Percentiles rank a stretch among this genome's conserved stretches.
Evolutionary conservation across 2,888 invertebrate genomes (phyloP).

Genomic region (Pyralis farinalis): DNA sequence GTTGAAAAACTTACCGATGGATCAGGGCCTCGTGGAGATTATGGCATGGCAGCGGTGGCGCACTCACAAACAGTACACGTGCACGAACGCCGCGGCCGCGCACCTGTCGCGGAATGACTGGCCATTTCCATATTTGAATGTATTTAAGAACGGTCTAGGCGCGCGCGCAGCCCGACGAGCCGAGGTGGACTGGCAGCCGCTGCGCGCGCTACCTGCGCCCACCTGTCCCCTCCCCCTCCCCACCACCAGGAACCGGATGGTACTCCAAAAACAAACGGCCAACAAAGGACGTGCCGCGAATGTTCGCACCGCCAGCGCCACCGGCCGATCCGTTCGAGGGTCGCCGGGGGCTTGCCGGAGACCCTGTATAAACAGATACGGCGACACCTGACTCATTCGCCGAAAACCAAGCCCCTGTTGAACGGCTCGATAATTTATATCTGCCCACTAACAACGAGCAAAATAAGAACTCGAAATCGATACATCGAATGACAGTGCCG

Average conservation of each 20-base stretch:
- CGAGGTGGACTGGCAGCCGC: constrained; percentile 67
- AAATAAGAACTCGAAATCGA: constrained; percentile 4
- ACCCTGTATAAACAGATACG: constrained; percentile 46
- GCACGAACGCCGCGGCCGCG: constrained; percentile 72
- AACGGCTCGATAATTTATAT: no score
- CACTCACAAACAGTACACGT: constrained; percentile 79
- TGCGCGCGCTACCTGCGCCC: constrained; percentile 74
- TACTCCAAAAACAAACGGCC: constrained; percentile 78
- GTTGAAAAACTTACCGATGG: constrained; percentile 54
- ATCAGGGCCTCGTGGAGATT: constrained; percentile 31
- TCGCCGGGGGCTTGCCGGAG: constrained; percentile 40
- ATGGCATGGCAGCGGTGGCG: constrained; percentile 57
- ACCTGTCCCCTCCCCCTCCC: constrained; percentile 74
- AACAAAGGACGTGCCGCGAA: constrained; percentile 80
- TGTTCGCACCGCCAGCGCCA: constrained; percentile 71
- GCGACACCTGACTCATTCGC: constrained; percentile 66
- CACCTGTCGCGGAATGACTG: constrained; percentile 78
- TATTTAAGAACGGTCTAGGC: constrained; percentile 54
- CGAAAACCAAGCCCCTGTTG: constrained; percentile 35
- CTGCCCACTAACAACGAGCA: constrained; percentile 25
- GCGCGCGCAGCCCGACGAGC: constrained; percentile 72
- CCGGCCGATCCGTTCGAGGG: constrained; percentile 44
- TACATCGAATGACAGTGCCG: neutral
- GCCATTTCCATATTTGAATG: constrained; percentile 68
- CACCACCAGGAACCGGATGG: constrained; percentile 78